Conservation (phyloP, 2,113 vertebrate species). For the Tyto alba region DNA sequence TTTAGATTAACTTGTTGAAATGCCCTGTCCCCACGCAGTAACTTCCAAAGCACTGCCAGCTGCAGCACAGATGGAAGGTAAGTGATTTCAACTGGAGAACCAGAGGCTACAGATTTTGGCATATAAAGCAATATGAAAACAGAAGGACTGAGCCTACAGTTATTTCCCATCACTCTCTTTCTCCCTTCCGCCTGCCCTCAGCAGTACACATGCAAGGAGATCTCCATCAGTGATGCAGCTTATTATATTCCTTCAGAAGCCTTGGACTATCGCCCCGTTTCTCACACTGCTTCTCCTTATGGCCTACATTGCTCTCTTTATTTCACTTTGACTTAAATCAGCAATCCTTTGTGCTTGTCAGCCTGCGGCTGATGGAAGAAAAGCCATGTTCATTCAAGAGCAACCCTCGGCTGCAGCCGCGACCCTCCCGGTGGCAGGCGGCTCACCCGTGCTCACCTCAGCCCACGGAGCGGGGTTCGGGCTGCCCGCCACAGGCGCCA, state of each 20-base stretch:
- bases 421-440: not conserved
- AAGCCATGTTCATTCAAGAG: not conserved
- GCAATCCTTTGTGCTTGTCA: not conserved
- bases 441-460: not conserved
- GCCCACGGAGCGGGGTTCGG: rapidly evolving
- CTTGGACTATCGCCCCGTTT: not conserved
- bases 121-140: not conserved
- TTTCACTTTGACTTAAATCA: not conserved
- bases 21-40: not conserved
- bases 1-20: conserved; percentile 16
- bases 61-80: not conserved
- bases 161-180: not conserved
- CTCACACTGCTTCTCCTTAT: not conserved
- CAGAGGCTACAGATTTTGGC: not conserved
- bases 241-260: not conserved
- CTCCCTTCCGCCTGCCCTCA: not conserved
- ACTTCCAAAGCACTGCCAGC: not conserved
- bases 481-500: not conserved
- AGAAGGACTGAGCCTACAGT: not conserved
- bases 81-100: not conserved
- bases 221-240: not conserved
- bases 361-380: not conserved
- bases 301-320: not conserved
- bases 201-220: not conserved
- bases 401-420: not conserved